Evolutionary conservation across 2,797 vertebrate genomes (phyloP), one percentile per base, ranked within the genome.

Genomic region (Gadopsis bispinosus): DNA sequence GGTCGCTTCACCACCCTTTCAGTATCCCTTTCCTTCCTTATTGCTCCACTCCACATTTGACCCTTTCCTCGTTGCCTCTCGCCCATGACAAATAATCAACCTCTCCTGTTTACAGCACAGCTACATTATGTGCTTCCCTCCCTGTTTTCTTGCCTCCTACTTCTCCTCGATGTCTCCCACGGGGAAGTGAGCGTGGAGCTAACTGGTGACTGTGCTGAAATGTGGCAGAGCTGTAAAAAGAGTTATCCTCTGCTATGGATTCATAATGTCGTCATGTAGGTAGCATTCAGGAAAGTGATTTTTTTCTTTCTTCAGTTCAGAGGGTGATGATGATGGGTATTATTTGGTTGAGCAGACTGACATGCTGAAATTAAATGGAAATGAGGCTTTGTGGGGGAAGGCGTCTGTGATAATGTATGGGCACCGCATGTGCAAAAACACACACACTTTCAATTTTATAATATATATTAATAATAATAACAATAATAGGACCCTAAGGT

Each of bases 251-350:
- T 69, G 51, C 62, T 45, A 47, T 75, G 58, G 47, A 79, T 82
- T 86, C 61, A 83, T 79, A 73, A 79, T 83, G 51, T 56, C 26
- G 51, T 56, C 26, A 61, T 73, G 47, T 45, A 26, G 59, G 45
- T 69, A 72, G 75, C 78, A 51, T 78, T 80, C 59, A 83, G 79
- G 75, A 85, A 83, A 88, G 85, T 47, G 39, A 77, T 80, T 71
- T 81, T 20, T 33, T 50, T n/a, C 26, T 58, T 55, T 65, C 51
- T 53, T 14, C 31, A 62, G 56, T 79, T 72, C 68, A 81, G 31
- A 56, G 8, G 77, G 1, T 75, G 59, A 79, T 70, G 72, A 85
- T 80, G 47, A 83, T 41, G 35, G 50, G 26, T 58, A 29, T 64
- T 76, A 60, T 60, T 63, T 75, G 47, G 53, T 64, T 78, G 17